phyloP scores from a whole-genome alignment of 2,888 invertebrate species.

The Anagyrus pseudococci region DNA sequence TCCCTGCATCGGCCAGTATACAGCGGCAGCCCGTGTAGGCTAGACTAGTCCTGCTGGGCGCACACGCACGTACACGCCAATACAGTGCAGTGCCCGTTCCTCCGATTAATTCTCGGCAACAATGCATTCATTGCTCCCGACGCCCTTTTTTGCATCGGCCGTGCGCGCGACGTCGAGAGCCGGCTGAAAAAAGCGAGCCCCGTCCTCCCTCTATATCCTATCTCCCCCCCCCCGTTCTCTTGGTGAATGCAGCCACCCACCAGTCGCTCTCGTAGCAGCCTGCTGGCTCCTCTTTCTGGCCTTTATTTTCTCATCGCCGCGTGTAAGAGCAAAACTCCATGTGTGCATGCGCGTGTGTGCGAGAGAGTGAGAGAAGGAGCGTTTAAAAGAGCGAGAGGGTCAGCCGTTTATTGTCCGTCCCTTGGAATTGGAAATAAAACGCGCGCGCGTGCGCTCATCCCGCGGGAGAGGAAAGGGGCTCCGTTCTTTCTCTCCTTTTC shows the following conservation, averaged over 20 bases:
- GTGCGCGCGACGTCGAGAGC: too few species aligned
- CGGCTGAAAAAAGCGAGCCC: too few species aligned
- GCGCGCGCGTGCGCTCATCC: conserved; percentile 36
- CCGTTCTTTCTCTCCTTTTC: conserved; percentile 14
- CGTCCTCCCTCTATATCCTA: too few species aligned
- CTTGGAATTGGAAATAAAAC: conserved; percentile 54
- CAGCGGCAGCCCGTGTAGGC: too few species aligned
- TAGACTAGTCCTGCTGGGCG: too few species aligned
- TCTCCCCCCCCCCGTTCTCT: too few species aligned
- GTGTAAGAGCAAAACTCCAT: neutral
- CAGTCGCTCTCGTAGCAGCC: neutral
- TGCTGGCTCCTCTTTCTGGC: conserved; percentile 6
- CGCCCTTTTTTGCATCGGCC: neutral
- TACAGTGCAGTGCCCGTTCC: conserved; percentile 24
- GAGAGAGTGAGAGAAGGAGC: conserved; percentile 32
- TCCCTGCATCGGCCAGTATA: too few species aligned
- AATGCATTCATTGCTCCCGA: conserved; percentile 30
- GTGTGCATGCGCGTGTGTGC: conserved; percentile 15
- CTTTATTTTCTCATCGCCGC: conserved; percentile 27
- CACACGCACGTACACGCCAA: too few species aligned
- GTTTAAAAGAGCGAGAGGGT: conserved; percentile 36
- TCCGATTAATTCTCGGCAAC: conserved; percentile 35
- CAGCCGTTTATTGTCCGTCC: conserved; percentile 45
- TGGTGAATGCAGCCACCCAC: neutral
- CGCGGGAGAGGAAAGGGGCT: conserved; percentile 12